Percentiles rank a stretch among this genome's conserved stretches.
Evolutionary conservation across 2,113 vertebrate genomes (phyloP).

Genomic region (Brevimyrus niger): DNA sequence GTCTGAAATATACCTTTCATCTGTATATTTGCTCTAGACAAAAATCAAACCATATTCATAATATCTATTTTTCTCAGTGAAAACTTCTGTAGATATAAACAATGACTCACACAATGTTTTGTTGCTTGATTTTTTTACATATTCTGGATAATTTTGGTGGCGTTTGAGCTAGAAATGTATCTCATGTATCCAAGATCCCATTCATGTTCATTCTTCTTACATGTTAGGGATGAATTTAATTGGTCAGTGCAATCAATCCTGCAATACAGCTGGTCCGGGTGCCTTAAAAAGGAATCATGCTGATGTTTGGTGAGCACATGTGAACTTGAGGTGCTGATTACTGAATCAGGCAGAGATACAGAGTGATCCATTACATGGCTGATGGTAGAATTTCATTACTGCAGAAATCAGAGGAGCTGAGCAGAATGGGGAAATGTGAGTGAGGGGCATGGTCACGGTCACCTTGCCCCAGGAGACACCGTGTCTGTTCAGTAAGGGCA

Average conservation of each 20-base stretch:
- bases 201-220: slow-evolving; percentile 14
- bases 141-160: neutral
- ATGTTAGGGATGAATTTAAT: slow-evolving; percentile 39
- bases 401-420: neutral
- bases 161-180: neutral
- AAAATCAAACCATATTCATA: neutral
- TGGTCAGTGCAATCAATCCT: slow-evolving; percentile 58
- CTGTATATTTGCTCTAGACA: neutral
- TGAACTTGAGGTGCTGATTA: slow-evolving; percentile 14
- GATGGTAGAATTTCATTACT: slow-evolving; percentile 24
- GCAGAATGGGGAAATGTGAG: neutral
- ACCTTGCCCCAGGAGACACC: neutral
- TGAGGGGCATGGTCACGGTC: neutral
- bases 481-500: neutral
- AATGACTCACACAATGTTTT: neutral
- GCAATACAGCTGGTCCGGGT: slow-evolving; percentile 41
- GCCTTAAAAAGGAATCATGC: slow-evolving; percentile 43
- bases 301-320: slow-evolving; percentile 27
- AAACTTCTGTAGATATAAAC: neutral
- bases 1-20: neutral
- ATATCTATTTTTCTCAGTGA: neutral
- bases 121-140: neutral
- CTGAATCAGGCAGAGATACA: slow-evolving; percentile 40
- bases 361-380: slow-evolving; percentile 43
- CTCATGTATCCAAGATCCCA: slow-evolving; percentile 14